These are phyloP conservation scores for Pecten maximus DNA, from an alignment of 2,888 invertebrate genomes.

Conservation along the genomic window DNA sequence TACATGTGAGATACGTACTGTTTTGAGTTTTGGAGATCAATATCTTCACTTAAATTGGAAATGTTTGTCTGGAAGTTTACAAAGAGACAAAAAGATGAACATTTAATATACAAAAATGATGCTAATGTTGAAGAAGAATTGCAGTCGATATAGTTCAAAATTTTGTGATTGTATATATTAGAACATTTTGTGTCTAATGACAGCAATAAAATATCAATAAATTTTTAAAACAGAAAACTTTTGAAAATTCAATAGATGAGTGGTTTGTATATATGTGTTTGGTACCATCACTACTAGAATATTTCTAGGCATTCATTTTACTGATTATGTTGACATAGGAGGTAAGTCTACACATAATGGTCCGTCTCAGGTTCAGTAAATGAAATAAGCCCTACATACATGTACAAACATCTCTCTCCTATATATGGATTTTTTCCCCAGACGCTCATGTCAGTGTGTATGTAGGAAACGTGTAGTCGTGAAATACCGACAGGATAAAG, in stretches of 20 bases:
- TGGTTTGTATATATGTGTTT: no score
- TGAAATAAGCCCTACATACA: slow-evolving; percentile 31
- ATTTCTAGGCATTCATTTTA: background rate
- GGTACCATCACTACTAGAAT: no score
- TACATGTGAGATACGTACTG: background rate
- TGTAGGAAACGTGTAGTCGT: slow-evolving; percentile 13
- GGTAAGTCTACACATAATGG: slow-evolving; percentile 13
- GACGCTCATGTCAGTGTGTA: background rate
- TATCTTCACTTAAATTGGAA: background rate
- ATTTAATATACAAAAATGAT: no score
- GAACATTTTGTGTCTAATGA: no score
- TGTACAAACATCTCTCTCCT: slow-evolving; percentile 24
- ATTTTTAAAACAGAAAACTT: no score
- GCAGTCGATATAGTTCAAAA: no score
- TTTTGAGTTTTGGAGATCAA: background rate
- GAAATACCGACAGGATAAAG: slow-evolving; percentile 30
- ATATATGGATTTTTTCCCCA: slow-evolving; percentile 34
- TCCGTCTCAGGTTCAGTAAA: slow-evolving; percentile 8
- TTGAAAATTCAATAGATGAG: no score
- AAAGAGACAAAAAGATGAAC: no score
- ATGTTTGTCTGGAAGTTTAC: background rate
- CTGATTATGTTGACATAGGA: slow-evolving; percentile 6
- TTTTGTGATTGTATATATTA: no score
- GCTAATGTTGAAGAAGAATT: no score
- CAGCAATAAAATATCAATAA: no score